Evolutionary conservation across 2,113 vertebrate species (phyloP), one percentile per base, ranked within the genome.

Genomic region (Gopherus flavomarginatus): DNA sequence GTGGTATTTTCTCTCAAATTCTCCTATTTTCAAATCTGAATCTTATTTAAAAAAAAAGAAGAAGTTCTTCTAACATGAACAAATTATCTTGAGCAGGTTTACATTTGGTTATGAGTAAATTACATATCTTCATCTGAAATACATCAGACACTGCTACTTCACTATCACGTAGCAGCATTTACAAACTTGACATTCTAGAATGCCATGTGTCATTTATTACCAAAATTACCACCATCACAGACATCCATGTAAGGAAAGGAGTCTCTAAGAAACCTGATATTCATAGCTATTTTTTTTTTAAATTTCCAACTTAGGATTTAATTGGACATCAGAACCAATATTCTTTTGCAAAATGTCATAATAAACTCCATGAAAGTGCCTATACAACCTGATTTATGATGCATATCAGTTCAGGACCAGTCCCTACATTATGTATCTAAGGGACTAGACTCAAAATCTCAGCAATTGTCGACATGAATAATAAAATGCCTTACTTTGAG

Each of bases 261-360:
- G 35, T 81, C 19, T n/a, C 49, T 22, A 53, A 81, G 44, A 52
- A 9, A 8, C 54, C n/a, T 4, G 11, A 47, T 26, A 80, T 8
- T 5, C 1, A 1, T 57, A 27, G 3, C 11, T 52, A 47, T 54
- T 78, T 79, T 52, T 83, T 82, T 54, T 53, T 2, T 5, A 26
- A 47, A 75, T 27, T 27, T 27, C 42, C 75, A 24, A 27, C 11
- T 77, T 47, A 44, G 38, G 12, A 47, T 26, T 77, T 77, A 77
- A 77, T 47, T 47, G 38, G 16, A 69, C 22, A 21, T 50, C 6
- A 27, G 35, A 91, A 78, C 44, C 69, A 84, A 3, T 49, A 50
- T 90, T 95, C 52, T 92, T 4, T 56, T 84, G 81, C 19, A 86
- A 88, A 12, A 50, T 95, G 81, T 90, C 86, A 42, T 38, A 88